Evolutionary conservation across 1,140 invertebrate genomes (phyloP), one percentile per base, ranked within the genome.

Genomic region (Achroia grisella): DNA sequence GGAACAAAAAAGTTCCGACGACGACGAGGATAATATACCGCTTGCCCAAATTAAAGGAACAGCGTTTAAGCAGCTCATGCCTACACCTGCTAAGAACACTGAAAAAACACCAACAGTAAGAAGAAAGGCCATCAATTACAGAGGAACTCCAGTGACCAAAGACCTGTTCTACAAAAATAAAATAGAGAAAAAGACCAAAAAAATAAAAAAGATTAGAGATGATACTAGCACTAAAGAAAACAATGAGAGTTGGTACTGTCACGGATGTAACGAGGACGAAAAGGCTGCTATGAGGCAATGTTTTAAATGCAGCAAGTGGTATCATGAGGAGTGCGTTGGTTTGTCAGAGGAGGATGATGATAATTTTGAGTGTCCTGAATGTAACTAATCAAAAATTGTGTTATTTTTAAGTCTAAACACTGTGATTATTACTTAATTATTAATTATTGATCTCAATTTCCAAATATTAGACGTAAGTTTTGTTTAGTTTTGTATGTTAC

Each of bases 131-230:
- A 55, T 60, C 13, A 52, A 52, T 52, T 57, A 57, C 37, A 9
- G 49, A 37, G 49, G 49, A 10, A 52, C 45, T 45, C 35, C 42
- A 49, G 57, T 60, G 32, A 60, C 52, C 10, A 60, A 56, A 52
- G 45, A 60, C 31, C 36, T 60, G 9, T 60, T 60, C 49, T 12
- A 55, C 39, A 54, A 47, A 52, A 44, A 52, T 35, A 52, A 60
- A 10, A 1, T 48, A 55, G 45, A 55, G 23, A 55, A 55, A 46
- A 59, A 10, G 28, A 29, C 28, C 28, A 6, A 4, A 29, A 29
- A 29, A 29, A 29, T 29, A 6, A 29, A 29, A 29, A 29, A 10
- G 5, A 29, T 10, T 6, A 29, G 10, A 29, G 28, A 10, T 6
- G 28, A 4, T 6, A 10, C 4, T 4, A 29, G 28, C 28, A 4